phyloP scores from a whole-genome alignment of 2,113 vertebrate genomes.

The Chaetodon trifascialis region DNA sequence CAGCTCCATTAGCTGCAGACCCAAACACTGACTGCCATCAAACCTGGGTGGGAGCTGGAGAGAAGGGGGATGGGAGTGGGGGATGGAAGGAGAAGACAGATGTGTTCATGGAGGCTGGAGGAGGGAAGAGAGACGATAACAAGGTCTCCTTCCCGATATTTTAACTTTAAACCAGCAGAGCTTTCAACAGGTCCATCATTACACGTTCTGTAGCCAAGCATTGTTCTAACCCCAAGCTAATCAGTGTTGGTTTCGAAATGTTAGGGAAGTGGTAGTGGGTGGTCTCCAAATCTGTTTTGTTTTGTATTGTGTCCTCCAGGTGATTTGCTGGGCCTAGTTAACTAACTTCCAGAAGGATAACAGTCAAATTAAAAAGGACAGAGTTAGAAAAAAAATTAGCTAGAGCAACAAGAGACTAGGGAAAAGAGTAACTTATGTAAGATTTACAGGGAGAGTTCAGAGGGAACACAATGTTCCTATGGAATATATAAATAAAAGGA shows the following conservation, averaged over 20 bases:
- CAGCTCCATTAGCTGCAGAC: conserved; percentile 33
- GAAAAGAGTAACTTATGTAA: conserved; percentile 8
- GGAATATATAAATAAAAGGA: conserved; percentile 51
- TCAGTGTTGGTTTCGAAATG: not conserved
- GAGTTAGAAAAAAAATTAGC: not conserved
- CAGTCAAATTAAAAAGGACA: not conserved
- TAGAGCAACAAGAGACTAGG: not conserved
- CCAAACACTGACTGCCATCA: conserved; percentile 28
- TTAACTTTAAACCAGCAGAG: conserved; percentile 1
- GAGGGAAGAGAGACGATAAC: conserved; percentile 1
- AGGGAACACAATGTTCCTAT: conserved; percentile 70
- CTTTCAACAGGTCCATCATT: conserved; percentile 14
- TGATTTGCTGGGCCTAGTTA: not conserved
- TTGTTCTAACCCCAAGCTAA: not conserved
- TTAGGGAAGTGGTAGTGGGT: not conserved
- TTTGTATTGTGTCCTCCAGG: not conserved
- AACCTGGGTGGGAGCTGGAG: conserved; percentile 12
- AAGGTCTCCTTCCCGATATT: not conserved
- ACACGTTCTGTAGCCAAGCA: not conserved
- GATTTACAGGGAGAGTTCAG: conserved; percentile 16
- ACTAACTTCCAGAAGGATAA: not conserved
- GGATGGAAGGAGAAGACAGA: conserved; percentile 46
- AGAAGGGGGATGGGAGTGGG: conserved; percentile 11
- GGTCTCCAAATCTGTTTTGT: conserved; percentile 5
- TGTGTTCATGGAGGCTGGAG: conserved; percentile 46